Evolutionary conservation across 2,797 vertebrate genomes (phyloP).

Genomic region (Silurus lanzhouensis): DNA sequence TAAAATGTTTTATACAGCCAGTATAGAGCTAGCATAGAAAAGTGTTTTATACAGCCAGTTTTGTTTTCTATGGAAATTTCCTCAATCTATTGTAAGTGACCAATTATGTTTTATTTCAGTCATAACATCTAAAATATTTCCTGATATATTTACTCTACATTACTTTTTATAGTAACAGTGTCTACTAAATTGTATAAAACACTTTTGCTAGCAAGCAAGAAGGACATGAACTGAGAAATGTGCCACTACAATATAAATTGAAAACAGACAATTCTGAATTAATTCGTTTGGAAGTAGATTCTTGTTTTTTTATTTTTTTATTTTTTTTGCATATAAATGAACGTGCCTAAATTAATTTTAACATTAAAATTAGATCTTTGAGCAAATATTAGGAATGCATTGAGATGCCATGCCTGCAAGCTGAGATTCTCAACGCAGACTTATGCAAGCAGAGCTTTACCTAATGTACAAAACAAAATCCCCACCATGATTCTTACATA

Average conservation of each 20-base stretch:
- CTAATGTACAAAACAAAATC: neutral
- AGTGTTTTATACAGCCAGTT: neutral
- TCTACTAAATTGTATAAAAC: neutral
- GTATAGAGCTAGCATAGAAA: no score
- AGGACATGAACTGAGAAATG: neutral
- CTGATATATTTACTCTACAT: neutral
- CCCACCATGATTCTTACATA: neutral
- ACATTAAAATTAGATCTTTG: neutral
- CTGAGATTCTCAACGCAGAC: no score
- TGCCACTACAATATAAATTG: neutral
- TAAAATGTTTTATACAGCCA: neutral
- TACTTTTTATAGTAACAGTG: neutral
- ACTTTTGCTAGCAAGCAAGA: neutral
- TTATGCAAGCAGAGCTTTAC: no score
- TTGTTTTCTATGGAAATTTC: neutral
- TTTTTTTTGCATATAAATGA: no score
- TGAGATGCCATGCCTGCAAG: no score
- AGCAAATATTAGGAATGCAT: no score
- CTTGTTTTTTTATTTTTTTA: neutral
- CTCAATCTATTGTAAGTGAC: neutral
- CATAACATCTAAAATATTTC: neutral
- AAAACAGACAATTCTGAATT: neutral
- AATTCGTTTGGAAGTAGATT: neutral
- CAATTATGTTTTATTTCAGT: neutral
- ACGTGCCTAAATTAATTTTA: neutral